Evolutionary conservation across 2,888 invertebrate genomes (phyloP).

Genomic region (Phyllotreta cruciferae): DNA sequence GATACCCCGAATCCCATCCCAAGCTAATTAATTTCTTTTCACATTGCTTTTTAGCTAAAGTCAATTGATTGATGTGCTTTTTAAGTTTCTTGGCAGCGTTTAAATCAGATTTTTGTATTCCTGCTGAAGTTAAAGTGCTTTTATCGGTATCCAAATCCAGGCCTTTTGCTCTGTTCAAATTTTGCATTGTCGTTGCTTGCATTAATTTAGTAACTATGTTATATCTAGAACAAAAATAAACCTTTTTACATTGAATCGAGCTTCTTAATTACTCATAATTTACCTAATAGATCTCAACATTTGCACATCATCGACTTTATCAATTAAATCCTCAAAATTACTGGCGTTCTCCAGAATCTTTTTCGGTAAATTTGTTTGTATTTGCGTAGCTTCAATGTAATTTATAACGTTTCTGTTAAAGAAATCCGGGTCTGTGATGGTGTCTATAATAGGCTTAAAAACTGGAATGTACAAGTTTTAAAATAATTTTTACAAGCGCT

Average conservation of each 20-base stretch:
- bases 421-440: slow-evolving; percentile 88
- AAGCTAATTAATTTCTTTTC: slow-evolving; percentile 76
- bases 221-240: slow-evolving; percentile 63
- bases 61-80: slow-evolving; percentile 82
- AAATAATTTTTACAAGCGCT: neutral
- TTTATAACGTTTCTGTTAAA: slow-evolving; percentile 86
- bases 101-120: slow-evolving; percentile 77
- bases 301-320: slow-evolving; percentile 80
- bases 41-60: slow-evolving; percentile 81
- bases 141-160: slow-evolving; percentile 71
- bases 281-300: slow-evolving; percentile 83
- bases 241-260: slow-evolving; percentile 1
- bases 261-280: slow-evolving; percentile 21
- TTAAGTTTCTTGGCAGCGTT: slow-evolving; percentile 82
- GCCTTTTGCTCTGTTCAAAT: slow-evolving; percentile 85
- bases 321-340: slow-evolving; percentile 88
- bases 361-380: slow-evolving; percentile 78
- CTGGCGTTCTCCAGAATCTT: slow-evolving; percentile 87
- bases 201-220: slow-evolving; percentile 92
- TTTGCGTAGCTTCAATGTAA: slow-evolving; percentile 82
- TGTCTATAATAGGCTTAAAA: slow-evolving; percentile 81
- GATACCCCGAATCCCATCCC: slow-evolving; percentile 76
- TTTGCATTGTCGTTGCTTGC: slow-evolving; percentile 92
- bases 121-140: slow-evolving; percentile 61
- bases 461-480: slow-evolving; percentile 69